These are phyloP conservation scores for Daptonema setosum DNA, from an alignment of 2,888 invertebrate species.

Conservation along the genomic window DNA sequence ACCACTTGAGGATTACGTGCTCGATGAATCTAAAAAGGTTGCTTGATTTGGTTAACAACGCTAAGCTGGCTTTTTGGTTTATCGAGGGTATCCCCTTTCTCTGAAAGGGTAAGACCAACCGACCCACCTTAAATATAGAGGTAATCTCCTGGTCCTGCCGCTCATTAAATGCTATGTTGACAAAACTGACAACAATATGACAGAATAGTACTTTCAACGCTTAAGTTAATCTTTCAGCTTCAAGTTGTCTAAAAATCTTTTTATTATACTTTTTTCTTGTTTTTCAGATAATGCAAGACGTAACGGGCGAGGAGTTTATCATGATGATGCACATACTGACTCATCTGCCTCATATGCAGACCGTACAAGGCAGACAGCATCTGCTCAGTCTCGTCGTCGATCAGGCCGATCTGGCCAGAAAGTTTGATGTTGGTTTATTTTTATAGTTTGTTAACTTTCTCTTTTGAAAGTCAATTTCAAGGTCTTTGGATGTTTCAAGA, in stretches of 20 bases:
- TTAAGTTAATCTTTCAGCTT: too few species aligned
- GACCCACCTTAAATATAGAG: too few species aligned
- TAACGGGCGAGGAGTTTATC: slow-evolving; percentile 73
- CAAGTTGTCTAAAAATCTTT: too few species aligned
- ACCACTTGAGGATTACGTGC: slow-evolving; percentile 61
- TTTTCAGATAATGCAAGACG: slow-evolving; percentile 38
- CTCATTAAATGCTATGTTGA: too few species aligned
- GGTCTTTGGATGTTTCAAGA: neutral
- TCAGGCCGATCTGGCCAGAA: slow-evolving; percentile 53
- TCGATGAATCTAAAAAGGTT: slow-evolving; percentile 66
- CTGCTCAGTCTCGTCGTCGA: slow-evolving; percentile 62
- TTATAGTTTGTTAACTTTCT: neutral
- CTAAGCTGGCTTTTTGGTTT: too few species aligned
- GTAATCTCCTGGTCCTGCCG: too few species aligned
- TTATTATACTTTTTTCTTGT: neutral
- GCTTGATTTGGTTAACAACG: slow-evolving; percentile 14
- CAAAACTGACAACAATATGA: too few species aligned
- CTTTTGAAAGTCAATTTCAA: neutral
- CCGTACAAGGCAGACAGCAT: slow-evolving; percentile 61
- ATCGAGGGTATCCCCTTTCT: too few species aligned
- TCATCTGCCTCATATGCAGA: slow-evolving; percentile 55
- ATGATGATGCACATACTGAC: slow-evolving; percentile 63
- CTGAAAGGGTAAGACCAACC: too few species aligned
- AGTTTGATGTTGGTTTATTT: slow-evolving; percentile 27
- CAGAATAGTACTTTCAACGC: too few species aligned